phyloP scores from a whole-genome alignment of 2,888 invertebrate genomes.

The Acanthosepion esculentum region DNA sequence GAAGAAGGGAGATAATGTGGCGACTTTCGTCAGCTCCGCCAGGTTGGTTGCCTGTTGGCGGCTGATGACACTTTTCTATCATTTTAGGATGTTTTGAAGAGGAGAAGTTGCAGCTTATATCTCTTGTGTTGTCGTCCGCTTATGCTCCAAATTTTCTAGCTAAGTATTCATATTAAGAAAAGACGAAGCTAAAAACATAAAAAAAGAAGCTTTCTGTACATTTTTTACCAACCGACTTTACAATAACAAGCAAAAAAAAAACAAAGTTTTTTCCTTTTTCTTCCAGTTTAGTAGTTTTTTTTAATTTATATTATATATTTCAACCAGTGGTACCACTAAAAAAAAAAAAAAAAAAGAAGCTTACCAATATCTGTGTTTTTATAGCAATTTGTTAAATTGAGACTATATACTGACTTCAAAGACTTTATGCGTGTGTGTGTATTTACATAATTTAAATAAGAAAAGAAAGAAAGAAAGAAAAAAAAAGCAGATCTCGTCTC shows the following conservation, averaged over 20 bases:
- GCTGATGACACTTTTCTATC: neutral
- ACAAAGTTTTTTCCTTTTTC: neutral
- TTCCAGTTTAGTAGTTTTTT: neutral
- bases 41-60: conserved; percentile 24
- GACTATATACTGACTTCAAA: neutral
- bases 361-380: neutral
- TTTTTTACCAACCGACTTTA: neutral
- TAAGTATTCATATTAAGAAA: neutral
- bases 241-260: neutral
- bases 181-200: neutral
- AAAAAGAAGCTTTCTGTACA: neutral
- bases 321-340: neutral
- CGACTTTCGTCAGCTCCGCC: neutral
- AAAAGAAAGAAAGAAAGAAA: too few species aligned
- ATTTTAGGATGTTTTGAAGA: conserved; percentile 10
- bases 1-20: neutral
- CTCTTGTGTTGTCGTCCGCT: neutral
- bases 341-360: too few species aligned
- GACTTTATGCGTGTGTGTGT: too few species aligned
- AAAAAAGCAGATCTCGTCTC: too few species aligned
- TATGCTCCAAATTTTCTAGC: neutral
- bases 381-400: neutral
- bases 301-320: neutral
- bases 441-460: too few species aligned
- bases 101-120: neutral